Percentiles rank a stretch among this genome's conserved stretches.
phyloP scores from a whole-genome alignment of 2,797 vertebrate genomes.

The Danio tinwini region DNA sequence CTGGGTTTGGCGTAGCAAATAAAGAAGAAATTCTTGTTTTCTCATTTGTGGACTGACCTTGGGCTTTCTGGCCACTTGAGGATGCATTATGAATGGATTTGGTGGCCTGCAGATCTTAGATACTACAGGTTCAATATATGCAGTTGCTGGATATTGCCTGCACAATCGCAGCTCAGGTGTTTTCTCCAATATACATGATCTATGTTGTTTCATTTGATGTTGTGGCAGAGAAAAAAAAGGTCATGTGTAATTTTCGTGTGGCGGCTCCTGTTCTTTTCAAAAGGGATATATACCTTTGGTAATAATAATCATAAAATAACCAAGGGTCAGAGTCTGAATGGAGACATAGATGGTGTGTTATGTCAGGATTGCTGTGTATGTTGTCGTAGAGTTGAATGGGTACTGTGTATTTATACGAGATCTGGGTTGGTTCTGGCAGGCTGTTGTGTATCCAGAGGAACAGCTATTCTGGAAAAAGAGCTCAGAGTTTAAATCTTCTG shows the following conservation, averaged over 20 bases:
- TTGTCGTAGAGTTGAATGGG: slow-evolving; percentile 7
- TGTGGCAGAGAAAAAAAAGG: slow-evolving; percentile 20
- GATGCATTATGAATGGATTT: slow-evolving; percentile 70
- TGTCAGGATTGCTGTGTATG: slow-evolving; percentile 42
- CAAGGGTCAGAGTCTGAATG: slow-evolving; percentile 48
- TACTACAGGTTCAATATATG: slow-evolving; percentile 64
- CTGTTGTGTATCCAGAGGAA: neutral
- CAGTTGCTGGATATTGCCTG: slow-evolving; percentile 67
- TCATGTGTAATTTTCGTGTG: slow-evolving; percentile 37
- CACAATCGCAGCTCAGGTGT: slow-evolving; percentile 61
- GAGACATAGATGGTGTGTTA: slow-evolving; percentile 45
- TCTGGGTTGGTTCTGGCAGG: neutral
- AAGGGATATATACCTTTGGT: slow-evolving; percentile 39
- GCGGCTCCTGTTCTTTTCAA: slow-evolving; percentile 26
- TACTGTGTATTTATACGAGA: slow-evolving; percentile 15
- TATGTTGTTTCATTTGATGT: slow-evolving; percentile 60
- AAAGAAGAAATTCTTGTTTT: slow-evolving; percentile 54
- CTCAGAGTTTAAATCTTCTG: slow-evolving; percentile 24
- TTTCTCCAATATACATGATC: slow-evolving; percentile 48
- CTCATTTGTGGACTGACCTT: slow-evolving; percentile 53
- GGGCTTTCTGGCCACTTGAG: slow-evolving; percentile 58
- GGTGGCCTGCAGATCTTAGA: slow-evolving; percentile 53
- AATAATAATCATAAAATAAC: slow-evolving; percentile 50
- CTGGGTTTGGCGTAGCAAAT: slow-evolving; percentile 36
- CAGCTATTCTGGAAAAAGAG: slow-evolving; percentile 1